phyloP scores from a whole-genome alignment of 2,113 vertebrate species.

The Lutjanus erythropterus region DNA sequence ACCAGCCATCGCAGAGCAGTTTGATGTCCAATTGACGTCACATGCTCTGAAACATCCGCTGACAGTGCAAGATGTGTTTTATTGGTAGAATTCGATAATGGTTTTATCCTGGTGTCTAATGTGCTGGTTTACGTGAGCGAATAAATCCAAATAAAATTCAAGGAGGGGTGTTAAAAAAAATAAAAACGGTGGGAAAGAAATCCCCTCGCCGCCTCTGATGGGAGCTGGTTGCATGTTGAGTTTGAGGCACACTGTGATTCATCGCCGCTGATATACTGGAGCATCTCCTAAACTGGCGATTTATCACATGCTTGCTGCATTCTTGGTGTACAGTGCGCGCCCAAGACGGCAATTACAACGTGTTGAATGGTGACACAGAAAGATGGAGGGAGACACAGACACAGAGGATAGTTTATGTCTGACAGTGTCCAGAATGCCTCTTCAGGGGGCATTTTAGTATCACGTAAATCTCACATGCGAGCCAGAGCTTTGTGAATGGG shows the following conservation, averaged over 20 bases:
- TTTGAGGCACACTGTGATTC: slow-evolving; percentile 37
- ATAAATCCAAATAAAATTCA: slow-evolving; percentile 4
- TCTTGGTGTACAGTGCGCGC: slow-evolving; percentile 28
- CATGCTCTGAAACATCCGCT: slow-evolving; percentile 16
- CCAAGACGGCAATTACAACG: slow-evolving; percentile 34
- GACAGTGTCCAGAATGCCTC: slow-evolving; percentile 33
- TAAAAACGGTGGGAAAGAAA: slow-evolving; percentile 41
- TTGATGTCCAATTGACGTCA: slow-evolving; percentile 27
- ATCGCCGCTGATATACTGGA: slow-evolving; percentile 38
- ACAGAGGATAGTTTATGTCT: slow-evolving; percentile 39
- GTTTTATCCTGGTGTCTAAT: slow-evolving; percentile 20
- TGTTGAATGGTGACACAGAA: slow-evolving; percentile 29
- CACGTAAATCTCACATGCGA: neutral
- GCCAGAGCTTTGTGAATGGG: slow-evolving; percentile 1
- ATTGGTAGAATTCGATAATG: slow-evolving; percentile 8
- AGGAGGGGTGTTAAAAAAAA: neutral
- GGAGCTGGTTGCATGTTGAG: slow-evolving; percentile 18
- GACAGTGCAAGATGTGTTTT: slow-evolving; percentile 13
- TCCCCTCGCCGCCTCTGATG: slow-evolving; percentile 1
- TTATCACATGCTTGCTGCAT: slow-evolving; percentile 52
- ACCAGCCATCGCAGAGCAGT: slow-evolving; percentile 19
- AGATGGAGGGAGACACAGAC: slow-evolving; percentile 4
- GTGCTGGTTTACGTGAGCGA: neutral
- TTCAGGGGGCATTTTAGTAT: slow-evolving; percentile 29
- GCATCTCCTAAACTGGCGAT: slow-evolving; percentile 31